A percentile compares a stretch with the other conserved stretches of the same genome.
Conservation (phyloP, 2,888 invertebrate genomes). For the Tachina lurida region DNA sequence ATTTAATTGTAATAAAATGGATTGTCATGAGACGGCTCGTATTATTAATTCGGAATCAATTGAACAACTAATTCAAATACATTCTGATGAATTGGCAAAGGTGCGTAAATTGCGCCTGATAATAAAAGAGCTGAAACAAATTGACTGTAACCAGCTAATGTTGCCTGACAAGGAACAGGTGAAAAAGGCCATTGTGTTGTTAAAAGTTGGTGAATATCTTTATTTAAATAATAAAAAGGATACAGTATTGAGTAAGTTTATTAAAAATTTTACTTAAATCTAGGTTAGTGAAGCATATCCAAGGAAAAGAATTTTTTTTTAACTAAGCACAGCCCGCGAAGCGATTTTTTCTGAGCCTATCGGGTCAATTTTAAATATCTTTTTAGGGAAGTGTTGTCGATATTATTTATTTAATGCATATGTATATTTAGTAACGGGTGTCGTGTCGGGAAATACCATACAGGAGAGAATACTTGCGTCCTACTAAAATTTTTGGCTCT, state of each 20-base stretch:
- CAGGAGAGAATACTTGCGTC: no score
- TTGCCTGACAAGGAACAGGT: conserved; percentile 70
- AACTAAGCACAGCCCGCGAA: no score
- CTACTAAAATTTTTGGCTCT: no score
- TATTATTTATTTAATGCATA: no score
- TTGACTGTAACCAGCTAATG: conserved; percentile 62
- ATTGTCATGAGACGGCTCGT: conserved; percentile 73
- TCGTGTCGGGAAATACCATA: no score
- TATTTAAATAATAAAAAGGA: conserved; percentile 65
- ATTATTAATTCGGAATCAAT: conserved; percentile 75
- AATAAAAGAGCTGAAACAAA: conserved; percentile 74
- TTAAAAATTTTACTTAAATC: neutral
- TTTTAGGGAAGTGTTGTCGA: no score
- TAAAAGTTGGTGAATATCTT: conserved; percentile 70
- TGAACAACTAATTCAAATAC: conserved; percentile 75
- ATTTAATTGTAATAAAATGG: conserved; percentile 44
- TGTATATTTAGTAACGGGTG: no score
- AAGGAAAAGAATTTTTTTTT: no score
- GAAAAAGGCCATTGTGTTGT: conserved; percentile 63
- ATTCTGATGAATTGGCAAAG: conserved; percentile 75
- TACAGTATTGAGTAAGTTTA: conserved; percentile 65
- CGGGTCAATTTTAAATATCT: no score
- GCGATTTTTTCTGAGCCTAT: no score
- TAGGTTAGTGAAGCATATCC: no score
- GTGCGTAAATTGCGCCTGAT: conserved; percentile 77